Percentiles rank a stretch among this genome's conserved stretches.
Evolutionary conservation across 2,888 invertebrate species (phyloP).

Genomic region (Dynastes maya): DNA sequence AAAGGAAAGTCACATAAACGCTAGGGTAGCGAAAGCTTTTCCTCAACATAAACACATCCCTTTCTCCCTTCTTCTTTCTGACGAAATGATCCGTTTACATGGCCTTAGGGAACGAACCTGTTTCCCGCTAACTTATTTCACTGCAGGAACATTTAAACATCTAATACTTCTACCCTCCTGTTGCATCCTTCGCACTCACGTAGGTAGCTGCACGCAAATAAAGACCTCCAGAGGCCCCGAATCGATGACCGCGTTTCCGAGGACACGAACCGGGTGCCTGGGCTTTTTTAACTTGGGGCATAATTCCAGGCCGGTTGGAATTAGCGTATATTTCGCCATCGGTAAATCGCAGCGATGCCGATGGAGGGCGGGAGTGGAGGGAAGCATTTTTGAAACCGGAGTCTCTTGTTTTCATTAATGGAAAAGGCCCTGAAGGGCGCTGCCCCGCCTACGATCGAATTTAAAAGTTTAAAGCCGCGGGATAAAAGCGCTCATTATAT

Average conservation of each 20-base stretch:
- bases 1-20: too few relatives aligned
- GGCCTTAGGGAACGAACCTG: slow-evolving; percentile 3
- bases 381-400: background rate
- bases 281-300: background rate
- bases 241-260: slow-evolving; percentile 7
- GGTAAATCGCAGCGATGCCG: background rate
- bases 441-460: slow-evolving; percentile 22
- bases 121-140: slow-evolving; percentile 4
- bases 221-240: background rate
- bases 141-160: slow-evolving; percentile 3
- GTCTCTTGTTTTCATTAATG: slow-evolving; percentile 33
- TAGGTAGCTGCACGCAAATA: slow-evolving; percentile 13
- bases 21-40: too few relatives aligned
- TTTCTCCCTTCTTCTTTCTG: background rate
- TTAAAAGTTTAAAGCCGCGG: slow-evolving; percentile 44
- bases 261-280: too few relatives aligned
- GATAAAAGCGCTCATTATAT: slow-evolving; percentile 40
- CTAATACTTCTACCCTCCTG: slow-evolving; percentile 3
- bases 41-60: too few relatives aligned
- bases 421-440: slow-evolving; percentile 13
- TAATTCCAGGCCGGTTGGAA: background rate
- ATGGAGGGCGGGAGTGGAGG: background rate
- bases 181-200: background rate
- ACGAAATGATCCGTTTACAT: slow-evolving; percentile 14
- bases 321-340: background rate